Conservation (phyloP, 2,113 vertebrate genomes). For the Rattus rattus region DNA sequence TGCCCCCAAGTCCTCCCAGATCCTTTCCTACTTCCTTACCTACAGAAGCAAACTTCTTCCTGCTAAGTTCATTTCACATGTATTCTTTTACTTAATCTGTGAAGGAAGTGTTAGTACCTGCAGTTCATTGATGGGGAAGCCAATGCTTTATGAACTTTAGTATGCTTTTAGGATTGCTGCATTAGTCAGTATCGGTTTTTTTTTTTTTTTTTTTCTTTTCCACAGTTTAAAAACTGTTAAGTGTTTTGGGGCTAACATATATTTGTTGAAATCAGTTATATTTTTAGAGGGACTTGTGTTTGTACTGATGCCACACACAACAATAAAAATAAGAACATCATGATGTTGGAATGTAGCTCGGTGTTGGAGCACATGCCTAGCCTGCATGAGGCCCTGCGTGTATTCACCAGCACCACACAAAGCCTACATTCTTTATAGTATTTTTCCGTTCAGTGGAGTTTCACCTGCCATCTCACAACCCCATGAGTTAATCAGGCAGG, state of each 20-base stretch:
- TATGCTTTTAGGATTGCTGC: neutral
- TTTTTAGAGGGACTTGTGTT: neutral
- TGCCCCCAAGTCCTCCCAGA: neutral
- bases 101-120: constrained; percentile 27
- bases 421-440: neutral
- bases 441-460: constrained; percentile 42
- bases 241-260: neutral
- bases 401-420: neutral
- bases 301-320: neutral
- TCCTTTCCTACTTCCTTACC: neutral
- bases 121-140: constrained; percentile 33
- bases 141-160: neutral
- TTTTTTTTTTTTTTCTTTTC: neutral
- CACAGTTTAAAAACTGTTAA: neutral
- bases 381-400: neutral
- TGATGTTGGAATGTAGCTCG: neutral
- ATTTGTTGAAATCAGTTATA: neutral
- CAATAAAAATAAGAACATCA: neutral
- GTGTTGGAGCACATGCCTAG: neutral
- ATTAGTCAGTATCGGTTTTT: neutral
- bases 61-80: neutral
- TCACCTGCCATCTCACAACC: neutral
- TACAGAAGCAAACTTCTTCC: neutral
- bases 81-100: constrained; percentile 21
- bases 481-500: neutral